A percentile compares a stretch with the other conserved stretches of the same genome.
Evolutionary conservation across 2,888 invertebrate genomes (phyloP).

Genomic region (Branchipolynoe longqiensis): DNA sequence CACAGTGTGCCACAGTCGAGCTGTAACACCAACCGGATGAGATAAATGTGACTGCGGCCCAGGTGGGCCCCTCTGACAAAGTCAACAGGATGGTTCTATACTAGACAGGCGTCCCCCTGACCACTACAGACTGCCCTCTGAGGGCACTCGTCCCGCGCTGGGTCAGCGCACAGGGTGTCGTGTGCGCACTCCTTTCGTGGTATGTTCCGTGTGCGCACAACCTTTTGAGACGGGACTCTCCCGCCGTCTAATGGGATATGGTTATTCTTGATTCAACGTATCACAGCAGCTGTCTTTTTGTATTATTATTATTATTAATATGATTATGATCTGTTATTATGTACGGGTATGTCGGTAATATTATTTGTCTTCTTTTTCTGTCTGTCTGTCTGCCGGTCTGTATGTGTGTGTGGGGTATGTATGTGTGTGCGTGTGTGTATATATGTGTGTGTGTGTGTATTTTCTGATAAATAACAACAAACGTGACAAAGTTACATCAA

Average conservation of each 20-base stretch:
- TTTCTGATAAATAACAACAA: slow-evolving; percentile 36
- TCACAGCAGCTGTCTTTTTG: slow-evolving; percentile 52
- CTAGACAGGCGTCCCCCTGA: not conserved
- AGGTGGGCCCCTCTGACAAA: not conserved
- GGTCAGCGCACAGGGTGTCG: not conserved
- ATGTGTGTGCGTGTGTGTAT: too few relatives aligned
- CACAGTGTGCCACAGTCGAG: not conserved
- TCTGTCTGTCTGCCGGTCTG: too few relatives aligned
- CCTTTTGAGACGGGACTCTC: not conserved
- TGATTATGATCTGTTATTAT: slow-evolving; percentile 11
- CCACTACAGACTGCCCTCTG: not conserved
- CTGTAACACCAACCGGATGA: slow-evolving; percentile 29
- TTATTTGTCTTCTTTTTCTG: not conserved
- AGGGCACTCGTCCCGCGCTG: not conserved
- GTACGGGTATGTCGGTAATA: slow-evolving; percentile 10
- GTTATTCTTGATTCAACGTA: slow-evolving; percentile 44
- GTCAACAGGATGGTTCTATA: not conserved
- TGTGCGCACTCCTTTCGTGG: not conserved
- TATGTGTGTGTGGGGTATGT: too few relatives aligned
- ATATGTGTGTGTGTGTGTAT: too few relatives aligned
- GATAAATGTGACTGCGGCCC: not conserved
- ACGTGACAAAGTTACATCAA: slow-evolving; percentile 49
- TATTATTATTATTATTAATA: slow-evolving; percentile 41
- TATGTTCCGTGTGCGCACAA: slow-evolving; percentile 19
- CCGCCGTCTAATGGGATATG: slow-evolving; percentile 13